A percentile compares a stretch with the other conserved stretches of the same genome.
Conservation (phyloP, 2,888 invertebrate genomes). For the Coronaproctus castanopsis region DNA sequence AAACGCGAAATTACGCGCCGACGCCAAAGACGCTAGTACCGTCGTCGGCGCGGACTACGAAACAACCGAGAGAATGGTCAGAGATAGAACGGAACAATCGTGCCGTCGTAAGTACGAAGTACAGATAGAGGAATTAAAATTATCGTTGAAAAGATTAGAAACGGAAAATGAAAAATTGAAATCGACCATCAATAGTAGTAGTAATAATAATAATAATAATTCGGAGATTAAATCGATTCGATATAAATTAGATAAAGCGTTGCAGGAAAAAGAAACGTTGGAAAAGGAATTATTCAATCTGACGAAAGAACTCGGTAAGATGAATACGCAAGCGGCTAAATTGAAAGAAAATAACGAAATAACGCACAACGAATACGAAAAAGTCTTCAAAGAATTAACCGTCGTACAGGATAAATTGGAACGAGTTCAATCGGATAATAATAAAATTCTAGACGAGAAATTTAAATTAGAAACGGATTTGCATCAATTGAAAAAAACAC, state of each 20-base stretch:
- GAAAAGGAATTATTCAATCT: constrained; percentile 56
- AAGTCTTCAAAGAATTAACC: constrained; percentile 60
- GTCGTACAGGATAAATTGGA: constrained; percentile 63
- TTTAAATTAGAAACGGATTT: constrained; percentile 49
- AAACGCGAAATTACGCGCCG: constrained; percentile 44
- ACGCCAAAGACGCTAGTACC: constrained; percentile 16
- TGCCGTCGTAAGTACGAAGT: constrained; percentile 61
- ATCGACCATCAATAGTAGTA: constrained; percentile 6
- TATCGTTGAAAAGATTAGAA: constrained; percentile 55
- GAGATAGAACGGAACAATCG: constrained; percentile 70
- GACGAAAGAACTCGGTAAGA: constrained; percentile 68
- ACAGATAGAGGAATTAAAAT: constrained; percentile 64
- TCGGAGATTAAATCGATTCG: constrained; percentile 10
- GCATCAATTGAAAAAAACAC: constrained; percentile 39
- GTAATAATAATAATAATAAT: constrained; percentile 11
- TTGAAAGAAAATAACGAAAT: constrained; percentile 65
- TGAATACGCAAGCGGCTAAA: constrained; percentile 61
- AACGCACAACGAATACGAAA: constrained; percentile 63
- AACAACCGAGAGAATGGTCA: constrained; percentile 47
- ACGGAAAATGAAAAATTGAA: constrained; percentile 63
- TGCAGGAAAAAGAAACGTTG: constrained; percentile 20
- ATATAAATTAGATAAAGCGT: constrained; percentile 11
- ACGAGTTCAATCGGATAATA: constrained; percentile 32
- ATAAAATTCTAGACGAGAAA: constrained; percentile 37
- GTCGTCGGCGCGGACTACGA: constrained; percentile 33